Base-by-base conservation (phyloP, 2,113 vertebrate genomes). In the Mola mola region DNA sequence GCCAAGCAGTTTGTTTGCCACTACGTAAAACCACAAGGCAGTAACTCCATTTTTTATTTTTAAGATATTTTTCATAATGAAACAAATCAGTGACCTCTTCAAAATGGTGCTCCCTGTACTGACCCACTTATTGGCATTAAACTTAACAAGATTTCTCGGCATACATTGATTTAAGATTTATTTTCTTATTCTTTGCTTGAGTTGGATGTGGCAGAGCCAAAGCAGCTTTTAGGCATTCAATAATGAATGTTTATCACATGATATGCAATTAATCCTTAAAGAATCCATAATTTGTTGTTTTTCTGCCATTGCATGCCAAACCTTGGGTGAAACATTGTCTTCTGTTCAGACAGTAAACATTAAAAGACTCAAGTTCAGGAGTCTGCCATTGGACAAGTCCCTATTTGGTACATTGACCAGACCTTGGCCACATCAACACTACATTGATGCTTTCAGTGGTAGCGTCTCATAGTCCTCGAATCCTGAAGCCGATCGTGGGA, bases 391-490 rank as follows among this genome's bases (percentile, higher is more conserved):
- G 66, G 69, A 69, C 60, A 50, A 37, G 56, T 75, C 51, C 61
- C 70, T 77, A 66, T 77, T 83, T 83, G 65, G 56, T 76, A 49
- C 76, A 33, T 67, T 79, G 65, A 62, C 62, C 60, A 71, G 52
- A 52, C 66, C 70, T 66, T 62, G 55, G 63, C 44, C 38, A 42
- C n/a, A 34, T 61, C 57, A 38, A 26, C 37, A 25, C 49, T 66
- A 47, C 62, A 41, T 59, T 72, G 28, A 47, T 76, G 20, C 21
- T 40, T 19, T 44, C 44, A 66, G 66, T 58, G 62, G 34, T 56
- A 28, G 61, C 33, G 48, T 82, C 72, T 57, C 50, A 58, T 61
- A 41, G 50, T 36, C 43, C 31, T 20, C 1, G 4, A 47, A 66
- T 47, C 37, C 78, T 24, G 34, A 34, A 52, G 61, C 62, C 66